Base-by-base conservation (phyloP, 2,797 vertebrate genomes). In the Epinephelus coioides region DNA sequence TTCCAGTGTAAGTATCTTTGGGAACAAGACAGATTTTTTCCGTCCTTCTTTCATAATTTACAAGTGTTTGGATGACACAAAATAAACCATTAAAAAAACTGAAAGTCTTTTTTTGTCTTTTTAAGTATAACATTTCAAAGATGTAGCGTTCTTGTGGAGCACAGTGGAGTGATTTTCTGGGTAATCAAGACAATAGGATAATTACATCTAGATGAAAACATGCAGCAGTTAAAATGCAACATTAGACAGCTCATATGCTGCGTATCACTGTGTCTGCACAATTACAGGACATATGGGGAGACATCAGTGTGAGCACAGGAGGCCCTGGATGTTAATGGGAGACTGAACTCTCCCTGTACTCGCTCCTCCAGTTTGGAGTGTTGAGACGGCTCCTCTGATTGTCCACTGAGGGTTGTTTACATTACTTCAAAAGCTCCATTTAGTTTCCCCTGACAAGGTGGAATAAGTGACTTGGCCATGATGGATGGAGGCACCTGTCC, bases 401-500 rank as follows among this genome's bases (percentile, higher is more conserved):
- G 97, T 99, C 97, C 97, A 94, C 96, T 96, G 96, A 97, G 97
- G 96, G 95, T 96, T 98, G 97, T 98, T 99, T 99, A 98, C 97
- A 97, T 98, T 98, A 98, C 96, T 97, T 96, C 97, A 97, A 97
- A 98, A 97, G 97, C 97, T 96, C 97, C 97, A 97, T 98, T 99
- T 97, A 97, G 97, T 97, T 97, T 96, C 95, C 94, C 94, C 95
- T 97, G 97, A 98, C 98, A 98, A 97, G 97, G 97, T 97, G 96
- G 97, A 97, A 97, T 96, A 97, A 97, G 97, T 97, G 98, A 98
- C 96, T 97, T 78, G 95, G 96, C 95, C 95, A 97, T 99, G 98
- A 99, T 99, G 97, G 97, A 99, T 99, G 96, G 96, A 96, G 95
- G 97, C 97, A 98, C 98, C 97, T 98, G 97, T 97, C 96, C 97